Base-by-base conservation (phyloP, 1,140 invertebrate genomes). In the Phymorhynchus buccinoides region DNA sequence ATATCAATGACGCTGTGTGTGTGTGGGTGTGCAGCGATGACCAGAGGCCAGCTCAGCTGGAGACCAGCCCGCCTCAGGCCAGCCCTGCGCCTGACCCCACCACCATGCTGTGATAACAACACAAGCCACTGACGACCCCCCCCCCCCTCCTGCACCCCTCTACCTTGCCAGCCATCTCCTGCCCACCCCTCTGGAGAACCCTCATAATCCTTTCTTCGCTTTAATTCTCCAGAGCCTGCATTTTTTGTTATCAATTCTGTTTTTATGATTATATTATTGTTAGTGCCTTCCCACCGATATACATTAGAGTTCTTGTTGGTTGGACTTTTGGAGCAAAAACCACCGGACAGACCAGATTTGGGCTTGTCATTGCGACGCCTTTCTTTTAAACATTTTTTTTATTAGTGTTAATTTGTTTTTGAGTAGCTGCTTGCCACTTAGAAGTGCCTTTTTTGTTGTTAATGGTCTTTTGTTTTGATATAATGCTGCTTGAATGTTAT, bases 91-190 rank as follows among this genome's bases (percentile, higher is more conserved):
- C 77, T 7, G 77, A 79, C 42, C 48, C 42, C 32, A 52, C 77
- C 27, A 79, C 77, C 77, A 79, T 79, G n/a, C 77, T 79, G 77
- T 79, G 77, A 79, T 79, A n/a, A n/a, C n/a, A n/a, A n/a, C n/a
- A n/a, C n/a, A n/a, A n/a, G n/a, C n/a, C n/a, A n/a, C n/a, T n/a
- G 18, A 27, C 27, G 7, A 37, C 37, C 73, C 37, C 37, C 37
- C 37, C 35, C 6, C 22, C 62, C 62, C 62, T 66, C 27, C 27
- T n/a, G 18, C 62, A 16, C 62, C 9, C 37, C 73, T 30, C 30
- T 41, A 14, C 73, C 73, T 71, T 37, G 30, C 68, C 35, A 32
- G 30, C 30, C 62, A 27, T 14, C 62, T 32, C 68, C 68, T 35
- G 30, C 22, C 18, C 68, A 4, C 56, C 32, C 73, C 37, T 22